phyloP scores from a whole-genome alignment of 2,797 vertebrate genomes.

The Rhinella marina region DNA sequence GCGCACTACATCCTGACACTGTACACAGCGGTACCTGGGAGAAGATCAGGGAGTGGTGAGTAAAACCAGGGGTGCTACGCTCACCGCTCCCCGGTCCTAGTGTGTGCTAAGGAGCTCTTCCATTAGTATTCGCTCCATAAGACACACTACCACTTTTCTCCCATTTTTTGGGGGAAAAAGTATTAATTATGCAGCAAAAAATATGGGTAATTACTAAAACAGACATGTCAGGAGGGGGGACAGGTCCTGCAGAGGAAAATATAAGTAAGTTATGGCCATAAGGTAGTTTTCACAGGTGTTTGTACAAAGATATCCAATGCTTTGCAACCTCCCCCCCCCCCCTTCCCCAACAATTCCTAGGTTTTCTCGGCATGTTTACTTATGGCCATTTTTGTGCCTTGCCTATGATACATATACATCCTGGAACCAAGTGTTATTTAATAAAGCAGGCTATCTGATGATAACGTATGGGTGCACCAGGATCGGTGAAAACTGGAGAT shows the following conservation, averaged over 20 bases:
- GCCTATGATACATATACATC: constrained; percentile 16
- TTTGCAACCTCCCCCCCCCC: background rate
- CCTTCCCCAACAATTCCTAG: background rate
- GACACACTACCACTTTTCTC: too few species aligned
- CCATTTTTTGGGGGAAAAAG: too few species aligned
- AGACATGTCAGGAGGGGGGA: too few species aligned
- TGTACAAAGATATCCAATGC: background rate
- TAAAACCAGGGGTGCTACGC: too few species aligned
- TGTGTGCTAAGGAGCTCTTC: too few species aligned
- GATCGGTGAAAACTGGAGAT: constrained; percentile 34
- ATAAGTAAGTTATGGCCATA: background rate
- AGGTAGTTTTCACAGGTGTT: background rate
- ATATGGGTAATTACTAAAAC: too few species aligned
- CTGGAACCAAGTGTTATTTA: constrained; percentile 44
- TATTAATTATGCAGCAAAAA: too few species aligned
- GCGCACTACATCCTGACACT: too few species aligned
- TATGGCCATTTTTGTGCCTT: background rate
- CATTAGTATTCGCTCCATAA: too few species aligned
- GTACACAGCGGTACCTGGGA: too few species aligned
- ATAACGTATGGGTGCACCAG: constrained; percentile 3
- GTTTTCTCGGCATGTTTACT: background rate
- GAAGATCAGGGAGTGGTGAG: too few species aligned
- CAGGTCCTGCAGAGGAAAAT: background rate
- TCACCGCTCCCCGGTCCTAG: too few species aligned
- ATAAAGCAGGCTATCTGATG: constrained; percentile 41